A percentile compares a stretch with the other conserved stretches of the same genome.
Evolutionary conservation across 2,888 invertebrate species (phyloP).

Genomic region (Leptogaster cylindrica): DNA sequence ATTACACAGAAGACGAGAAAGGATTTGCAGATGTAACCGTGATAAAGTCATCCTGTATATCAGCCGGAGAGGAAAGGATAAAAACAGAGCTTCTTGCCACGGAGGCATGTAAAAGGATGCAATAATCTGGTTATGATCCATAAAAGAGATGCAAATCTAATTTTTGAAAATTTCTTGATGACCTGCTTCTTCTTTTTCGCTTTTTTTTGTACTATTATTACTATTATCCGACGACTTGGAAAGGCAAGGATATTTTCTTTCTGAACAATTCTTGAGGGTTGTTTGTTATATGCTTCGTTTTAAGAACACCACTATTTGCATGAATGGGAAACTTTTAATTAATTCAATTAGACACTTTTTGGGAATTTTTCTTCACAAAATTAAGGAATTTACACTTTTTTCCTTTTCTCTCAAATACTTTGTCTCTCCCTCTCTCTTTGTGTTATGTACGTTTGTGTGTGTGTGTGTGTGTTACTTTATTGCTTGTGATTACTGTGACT

Average conservation of each 20-base stretch:
- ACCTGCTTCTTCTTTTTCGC: constrained; percentile 19
- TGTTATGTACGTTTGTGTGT: no score
- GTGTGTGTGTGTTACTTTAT: no score
- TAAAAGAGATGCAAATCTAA: constrained; percentile 40
- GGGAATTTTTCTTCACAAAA: constrained; percentile 3
- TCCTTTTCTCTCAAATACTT: no score
- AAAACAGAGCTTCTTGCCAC: background rate
- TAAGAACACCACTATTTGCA: background rate
- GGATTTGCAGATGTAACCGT: background rate
- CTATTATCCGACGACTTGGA: background rate
- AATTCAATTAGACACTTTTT: constrained; percentile 23
- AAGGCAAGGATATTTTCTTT: background rate
- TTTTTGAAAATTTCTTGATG: constrained; percentile 38
- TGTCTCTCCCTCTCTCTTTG: no score
- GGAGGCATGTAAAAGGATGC: constrained; percentile 27
- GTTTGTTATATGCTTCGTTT: background rate
- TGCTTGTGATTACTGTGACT: no score
- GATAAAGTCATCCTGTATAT: background rate
- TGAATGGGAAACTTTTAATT: constrained; percentile 27
- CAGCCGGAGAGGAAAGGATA: background rate
- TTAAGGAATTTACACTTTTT: no score
- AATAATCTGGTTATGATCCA: constrained; percentile 28
- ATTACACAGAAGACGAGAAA: background rate
- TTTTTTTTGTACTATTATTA: constrained; percentile 1
- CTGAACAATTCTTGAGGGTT: background rate